phyloP scores from a whole-genome alignment of 2,113 vertebrate genomes.

The Oriolus oriolus region DNA sequence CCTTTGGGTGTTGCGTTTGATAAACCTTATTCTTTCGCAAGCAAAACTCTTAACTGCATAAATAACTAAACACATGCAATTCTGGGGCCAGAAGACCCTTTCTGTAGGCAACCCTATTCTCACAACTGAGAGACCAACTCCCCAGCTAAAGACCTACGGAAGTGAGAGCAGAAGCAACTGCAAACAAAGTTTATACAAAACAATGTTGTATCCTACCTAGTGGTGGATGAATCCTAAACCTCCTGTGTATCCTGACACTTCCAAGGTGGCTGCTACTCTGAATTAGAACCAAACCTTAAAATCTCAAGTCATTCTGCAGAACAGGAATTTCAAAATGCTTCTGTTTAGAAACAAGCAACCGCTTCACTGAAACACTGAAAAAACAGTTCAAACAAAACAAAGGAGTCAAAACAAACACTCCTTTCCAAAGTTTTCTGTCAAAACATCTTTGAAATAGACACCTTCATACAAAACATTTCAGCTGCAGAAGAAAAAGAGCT shows the following conservation, averaged over 20 bases:
- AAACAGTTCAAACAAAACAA: not conserved
- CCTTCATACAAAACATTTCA: not conserved
- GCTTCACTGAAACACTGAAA: not conserved
- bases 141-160: not conserved
- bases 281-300: not conserved
- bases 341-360: not conserved
- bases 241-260: not conserved
- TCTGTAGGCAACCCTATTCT: not conserved
- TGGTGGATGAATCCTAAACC: not conserved
- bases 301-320: not conserved
- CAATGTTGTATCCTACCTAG: not conserved
- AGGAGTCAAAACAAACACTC: not conserved
- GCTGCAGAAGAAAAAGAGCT: not conserved
- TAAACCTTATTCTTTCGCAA: not conserved
- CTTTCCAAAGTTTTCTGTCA: not conserved
- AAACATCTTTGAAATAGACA: not conserved
- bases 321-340: not conserved
- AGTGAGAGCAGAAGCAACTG: not conserved
- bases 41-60: not conserved
- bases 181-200: not conserved
- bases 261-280: not conserved
- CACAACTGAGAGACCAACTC: not conserved
- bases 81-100: not conserved
- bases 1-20: not conserved
- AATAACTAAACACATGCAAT: not conserved